Evolutionary conservation across 2,888 invertebrate species (phyloP).

Genomic region (Nemotelus pantherinus): DNA sequence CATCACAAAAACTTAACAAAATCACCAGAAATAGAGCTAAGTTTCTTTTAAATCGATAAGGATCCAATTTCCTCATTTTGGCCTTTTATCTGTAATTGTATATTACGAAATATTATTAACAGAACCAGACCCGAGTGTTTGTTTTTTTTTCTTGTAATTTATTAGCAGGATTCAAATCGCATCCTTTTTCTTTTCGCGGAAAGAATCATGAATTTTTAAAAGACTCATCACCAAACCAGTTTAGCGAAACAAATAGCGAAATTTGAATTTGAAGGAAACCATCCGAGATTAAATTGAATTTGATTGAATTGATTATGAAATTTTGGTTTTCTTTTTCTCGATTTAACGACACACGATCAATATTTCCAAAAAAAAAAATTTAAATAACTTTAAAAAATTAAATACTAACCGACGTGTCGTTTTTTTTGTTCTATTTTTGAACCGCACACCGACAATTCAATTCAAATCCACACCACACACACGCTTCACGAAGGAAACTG

Average conservation of each 20-base stretch:
- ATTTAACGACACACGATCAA: too few species aligned
- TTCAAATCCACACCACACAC: not conserved
- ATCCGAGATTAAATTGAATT: too few species aligned
- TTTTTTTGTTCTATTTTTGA: not conserved
- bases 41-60: slow-evolving; percentile 35
- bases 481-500: slow-evolving; percentile 16
- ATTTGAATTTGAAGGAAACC: too few species aligned
- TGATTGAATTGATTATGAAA: too few species aligned
- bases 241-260: too few species aligned
- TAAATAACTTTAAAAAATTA: too few species aligned
- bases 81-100: not conserved
- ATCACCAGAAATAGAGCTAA: slow-evolving; percentile 35
- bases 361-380: too few species aligned
- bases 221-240: not conserved
- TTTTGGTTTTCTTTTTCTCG: too few species aligned
- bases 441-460: not conserved
- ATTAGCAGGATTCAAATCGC: not conserved
- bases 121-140: not conserved
- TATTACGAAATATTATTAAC: not conserved
- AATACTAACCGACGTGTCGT: too few species aligned
- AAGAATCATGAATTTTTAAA: not conserved
- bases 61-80: slow-evolving; percentile 44
- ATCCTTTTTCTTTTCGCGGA: not conserved
- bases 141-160: not conserved
- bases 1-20: slow-evolving; percentile 40